Conservation (phyloP, 2,113 vertebrate genomes). For the Leucopternis melanops region DNA sequence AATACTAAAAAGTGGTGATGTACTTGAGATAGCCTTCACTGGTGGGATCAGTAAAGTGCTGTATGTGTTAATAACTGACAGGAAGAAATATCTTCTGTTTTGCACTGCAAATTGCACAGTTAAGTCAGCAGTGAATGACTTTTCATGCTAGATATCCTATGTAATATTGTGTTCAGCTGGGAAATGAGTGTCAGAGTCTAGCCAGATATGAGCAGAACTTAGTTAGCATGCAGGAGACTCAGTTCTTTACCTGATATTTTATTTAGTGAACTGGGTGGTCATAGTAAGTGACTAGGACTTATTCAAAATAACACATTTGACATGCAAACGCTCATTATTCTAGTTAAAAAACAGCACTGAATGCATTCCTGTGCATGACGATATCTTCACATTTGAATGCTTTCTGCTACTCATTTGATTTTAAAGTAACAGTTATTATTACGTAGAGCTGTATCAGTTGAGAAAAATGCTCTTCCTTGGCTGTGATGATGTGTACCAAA, state of each 20-base stretch:
- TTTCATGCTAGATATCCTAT: background rate
- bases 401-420: constrained; percentile 10
- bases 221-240: background rate
- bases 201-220: background rate
- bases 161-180: background rate
- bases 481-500: background rate
- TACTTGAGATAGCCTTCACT: background rate
- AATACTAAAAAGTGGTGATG: background rate
- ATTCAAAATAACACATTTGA: background rate
- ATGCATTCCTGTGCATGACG: background rate
- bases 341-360: background rate
- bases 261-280: background rate
- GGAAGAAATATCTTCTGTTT: background rate
- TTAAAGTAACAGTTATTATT: constrained; percentile 10
- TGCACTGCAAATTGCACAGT: background rate
- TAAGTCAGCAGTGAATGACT: background rate
- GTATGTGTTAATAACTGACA: background rate
- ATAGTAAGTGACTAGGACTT: background rate
- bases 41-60: background rate
- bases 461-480: constrained; percentile 14
- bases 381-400: constrained; percentile 1
- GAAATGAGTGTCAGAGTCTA: background rate
- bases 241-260: background rate
- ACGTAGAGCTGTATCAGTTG: background rate
- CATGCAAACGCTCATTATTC: background rate